phyloP scores from a whole-genome alignment of 2,888 invertebrate species.

The Drosophila imparisetae region DNA sequence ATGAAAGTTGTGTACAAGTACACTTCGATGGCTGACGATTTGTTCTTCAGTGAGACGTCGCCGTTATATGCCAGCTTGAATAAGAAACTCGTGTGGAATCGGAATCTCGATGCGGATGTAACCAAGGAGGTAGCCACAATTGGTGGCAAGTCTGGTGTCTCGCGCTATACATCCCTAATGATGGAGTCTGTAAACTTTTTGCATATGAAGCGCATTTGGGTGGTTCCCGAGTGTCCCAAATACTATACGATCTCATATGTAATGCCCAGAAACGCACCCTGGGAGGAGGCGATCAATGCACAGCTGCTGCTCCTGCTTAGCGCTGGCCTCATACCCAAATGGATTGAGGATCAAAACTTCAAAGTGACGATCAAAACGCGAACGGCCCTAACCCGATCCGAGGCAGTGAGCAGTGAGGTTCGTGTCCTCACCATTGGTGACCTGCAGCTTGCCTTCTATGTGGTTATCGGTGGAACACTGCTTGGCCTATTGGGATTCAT shows the following conservation, averaged over 20 bases:
- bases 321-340: slow-evolving; percentile 83
- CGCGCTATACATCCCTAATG: slow-evolving; percentile 77
- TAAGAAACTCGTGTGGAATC: slow-evolving; percentile 71
- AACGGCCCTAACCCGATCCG: slow-evolving; percentile 12
- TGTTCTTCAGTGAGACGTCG: slow-evolving; percentile 83
- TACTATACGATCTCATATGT: slow-evolving; percentile 84
- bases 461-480: slow-evolving; percentile 79
- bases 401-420: slow-evolving; percentile 43
- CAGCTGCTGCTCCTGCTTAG: slow-evolving; percentile 78
- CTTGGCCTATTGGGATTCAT: slow-evolving; percentile 62
- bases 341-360: slow-evolving; percentile 81
- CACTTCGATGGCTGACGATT: slow-evolving; percentile 83
- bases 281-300: slow-evolving; percentile 80
- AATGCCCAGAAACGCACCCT: slow-evolving; percentile 82
- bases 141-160: slow-evolving; percentile 80
- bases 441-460: slow-evolving; percentile 84
- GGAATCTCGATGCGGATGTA: slow-evolving; percentile 74
- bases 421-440: slow-evolving; percentile 82
- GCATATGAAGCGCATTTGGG: slow-evolving; percentile 71
- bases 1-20: slow-evolving; percentile 83
- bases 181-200: slow-evolving; percentile 78
- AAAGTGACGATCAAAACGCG: slow-evolving; percentile 58
- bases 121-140: slow-evolving; percentile 67
- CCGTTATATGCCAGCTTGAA: slow-evolving; percentile 81
- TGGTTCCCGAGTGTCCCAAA: slow-evolving; percentile 84